Evolutionary conservation across 2,797 vertebrate genomes (phyloP), one percentile per base, ranked within the genome.

Genomic region (Zalophus californianus): DNA sequence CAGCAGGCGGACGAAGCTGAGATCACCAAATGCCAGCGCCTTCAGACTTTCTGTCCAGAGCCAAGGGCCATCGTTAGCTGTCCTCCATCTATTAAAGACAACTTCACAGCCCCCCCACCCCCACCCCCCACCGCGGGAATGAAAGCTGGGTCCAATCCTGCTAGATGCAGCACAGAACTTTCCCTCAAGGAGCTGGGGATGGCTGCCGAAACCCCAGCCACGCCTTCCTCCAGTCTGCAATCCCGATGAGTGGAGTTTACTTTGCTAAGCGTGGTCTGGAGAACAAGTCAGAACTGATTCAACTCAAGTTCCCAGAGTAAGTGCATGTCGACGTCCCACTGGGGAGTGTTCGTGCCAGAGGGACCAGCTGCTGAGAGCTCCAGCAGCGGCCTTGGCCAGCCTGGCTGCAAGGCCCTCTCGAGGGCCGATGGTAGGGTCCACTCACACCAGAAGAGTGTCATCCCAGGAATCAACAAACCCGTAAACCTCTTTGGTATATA

Each of bases 401-500:
- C 1, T 0, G 56, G 58, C 23, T 0, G 27, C 66, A 90, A 77
- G 35, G 0, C 80, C 52, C 80, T 75, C 52, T 12, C 29, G 48
- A 68, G 11, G 2, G 91, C 93, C 1, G 60, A 72, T n/a, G 84
- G 62, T 13, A 4, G 48, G 91, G 84, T 86, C 80, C 86, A 87
- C 96, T 88, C 97, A 91, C 90, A 87, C 92, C 97, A 97, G 96
- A 97, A 48, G 62, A 94, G 97, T 35, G 94, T 77, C 14, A 89
- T 83, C 0, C 10, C 87, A 87, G 77, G 94, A 77, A 94, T 89
- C 90, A 75, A 93, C 11, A 77, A 97, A 97, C 97, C 93, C 89
- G 56, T 93, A 97, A 98, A 97, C 98, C 97, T 98, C 98, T 99
- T 99, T 99, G 98, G 98, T 99, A 98, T 98, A 84, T 70, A 95